Base-by-base conservation (phyloP, 1,140 invertebrate species). In the Neodiprion lecontei region DNA sequence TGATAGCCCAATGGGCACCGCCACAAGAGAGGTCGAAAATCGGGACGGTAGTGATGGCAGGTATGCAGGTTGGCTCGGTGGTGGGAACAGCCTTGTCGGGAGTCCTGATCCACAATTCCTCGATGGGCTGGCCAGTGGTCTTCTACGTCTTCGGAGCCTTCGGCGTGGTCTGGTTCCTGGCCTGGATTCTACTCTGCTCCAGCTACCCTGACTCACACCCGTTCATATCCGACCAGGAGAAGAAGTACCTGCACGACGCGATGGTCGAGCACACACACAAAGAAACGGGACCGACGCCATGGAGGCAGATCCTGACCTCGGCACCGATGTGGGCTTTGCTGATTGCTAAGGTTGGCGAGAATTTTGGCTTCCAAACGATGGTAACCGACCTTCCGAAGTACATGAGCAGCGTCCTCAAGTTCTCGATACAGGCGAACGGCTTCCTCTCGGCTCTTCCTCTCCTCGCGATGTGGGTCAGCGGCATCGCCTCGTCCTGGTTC, bases 311-410 rank as follows among this genome's bases (percentile, higher is more conserved):
- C 53, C 85, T 97, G 0, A 94, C 92, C 12, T 97, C 93, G 7
- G 83, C 91, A 40, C 92, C 93, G 10, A 89, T 94, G 68, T 93
- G 92, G 90, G 93, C 93, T 0, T 83, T 95, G 48, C 86, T 94
- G 1, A 88, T 90, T 74, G 92, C 95, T 50, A 93, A 93, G 81
- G 92, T 96, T 81, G 94, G 95, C 65, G 94, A 96, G 86, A 95
- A 97, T 87, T 98, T 96, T 95, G 95, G 94, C 48, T 95, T 96
- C 84, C 97, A 96, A 83, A 97, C 95, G 12, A 93, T 97, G 90
- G 91, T 97, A 0, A 96, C 95, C 77, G 92, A 40, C 28, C 28
- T 40, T 40, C 28, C 28, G 28, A 40, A 40, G 28, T 40, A 40
- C 28, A 40, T 40, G 28, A 40, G 28, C 28, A 40, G 28, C 28